Evolutionary conservation across 2,797 vertebrate species (phyloP).

Genomic region (Dendrocincla fuliginosa): DNA sequence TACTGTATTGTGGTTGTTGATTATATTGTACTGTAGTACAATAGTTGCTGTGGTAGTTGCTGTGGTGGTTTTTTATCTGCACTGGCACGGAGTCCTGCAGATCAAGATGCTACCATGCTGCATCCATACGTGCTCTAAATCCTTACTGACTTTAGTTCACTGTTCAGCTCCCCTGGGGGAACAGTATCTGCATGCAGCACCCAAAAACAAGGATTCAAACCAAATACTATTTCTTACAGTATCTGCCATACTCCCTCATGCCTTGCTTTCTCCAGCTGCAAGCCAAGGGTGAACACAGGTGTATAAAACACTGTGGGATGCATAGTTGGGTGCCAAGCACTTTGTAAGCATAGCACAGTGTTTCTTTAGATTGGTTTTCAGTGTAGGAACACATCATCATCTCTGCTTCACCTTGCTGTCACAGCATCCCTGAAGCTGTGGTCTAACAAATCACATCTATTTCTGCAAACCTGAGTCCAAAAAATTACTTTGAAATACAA

Average conservation of each 20-base stretch:
- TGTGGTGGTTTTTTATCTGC: neutral
- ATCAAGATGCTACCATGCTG: neutral
- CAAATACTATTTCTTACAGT: neutral
- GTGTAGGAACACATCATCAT: fast-evolving
- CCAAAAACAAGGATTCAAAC: neutral
- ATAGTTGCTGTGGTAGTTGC: neutral
- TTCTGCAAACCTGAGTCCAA: neutral
- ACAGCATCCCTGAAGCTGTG: neutral
- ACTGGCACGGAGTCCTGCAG: neutral
- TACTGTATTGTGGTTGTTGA: no score
- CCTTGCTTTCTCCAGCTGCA: neutral
- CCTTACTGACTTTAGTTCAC: neutral
- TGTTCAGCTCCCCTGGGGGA: neutral
- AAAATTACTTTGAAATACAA: neutral
- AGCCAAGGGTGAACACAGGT: neutral
- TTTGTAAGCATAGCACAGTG: fast-evolving
- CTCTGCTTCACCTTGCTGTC: neutral
- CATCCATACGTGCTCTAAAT: fast-evolving
- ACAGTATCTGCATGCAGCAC: fast-evolving
- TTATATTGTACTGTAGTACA: neutral
- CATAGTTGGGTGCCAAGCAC: neutral
- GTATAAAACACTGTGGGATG: neutral
- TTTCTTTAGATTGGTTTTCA: neutral
- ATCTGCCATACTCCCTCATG: neutral
- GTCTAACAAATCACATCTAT: neutral